Evolutionary conservation across 1,140 invertebrate species (phyloP).

Genomic region (Cydia amplana): DNA sequence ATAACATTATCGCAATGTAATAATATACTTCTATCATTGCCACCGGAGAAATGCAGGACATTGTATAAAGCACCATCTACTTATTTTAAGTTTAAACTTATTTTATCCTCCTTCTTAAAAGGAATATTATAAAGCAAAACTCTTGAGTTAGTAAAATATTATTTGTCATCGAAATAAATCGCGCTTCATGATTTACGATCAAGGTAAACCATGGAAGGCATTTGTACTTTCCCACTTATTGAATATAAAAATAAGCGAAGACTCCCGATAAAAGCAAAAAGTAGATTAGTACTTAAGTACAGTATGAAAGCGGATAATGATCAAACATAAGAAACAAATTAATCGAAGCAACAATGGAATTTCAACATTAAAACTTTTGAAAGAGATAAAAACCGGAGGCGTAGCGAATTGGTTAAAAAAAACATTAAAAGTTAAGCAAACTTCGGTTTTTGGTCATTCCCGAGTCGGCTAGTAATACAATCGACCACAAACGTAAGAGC

Average conservation of each 20-base stretch:
- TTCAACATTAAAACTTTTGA: constrained; percentile 19
- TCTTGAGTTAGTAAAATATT: too few relatives aligned
- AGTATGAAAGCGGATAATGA: background rate
- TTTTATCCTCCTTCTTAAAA: background rate
- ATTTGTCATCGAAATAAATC: too few relatives aligned
- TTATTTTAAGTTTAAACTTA: background rate
- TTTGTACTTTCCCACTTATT: background rate
- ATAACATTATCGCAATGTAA: background rate
- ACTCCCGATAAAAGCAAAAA: background rate
- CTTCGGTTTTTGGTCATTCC: background rate
- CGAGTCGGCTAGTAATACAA: background rate
- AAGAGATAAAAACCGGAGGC: constrained; percentile 3
- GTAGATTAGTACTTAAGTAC: background rate
- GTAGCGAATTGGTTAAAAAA: constrained; percentile 11
- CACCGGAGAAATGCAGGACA: background rate
- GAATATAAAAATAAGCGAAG: background rate
- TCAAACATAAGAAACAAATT: background rate
- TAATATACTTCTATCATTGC: background rate
- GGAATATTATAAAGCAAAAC: too few relatives aligned
- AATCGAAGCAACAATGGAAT: constrained; percentile 2
- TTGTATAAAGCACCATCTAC: background rate
- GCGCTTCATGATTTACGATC: too few relatives aligned
- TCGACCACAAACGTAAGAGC: too few relatives aligned
- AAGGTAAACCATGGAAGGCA: too few relatives aligned
- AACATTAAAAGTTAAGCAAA: background rate